Conservation (phyloP, 2,888 invertebrate species). For the Saturnia japonica region DNA sequence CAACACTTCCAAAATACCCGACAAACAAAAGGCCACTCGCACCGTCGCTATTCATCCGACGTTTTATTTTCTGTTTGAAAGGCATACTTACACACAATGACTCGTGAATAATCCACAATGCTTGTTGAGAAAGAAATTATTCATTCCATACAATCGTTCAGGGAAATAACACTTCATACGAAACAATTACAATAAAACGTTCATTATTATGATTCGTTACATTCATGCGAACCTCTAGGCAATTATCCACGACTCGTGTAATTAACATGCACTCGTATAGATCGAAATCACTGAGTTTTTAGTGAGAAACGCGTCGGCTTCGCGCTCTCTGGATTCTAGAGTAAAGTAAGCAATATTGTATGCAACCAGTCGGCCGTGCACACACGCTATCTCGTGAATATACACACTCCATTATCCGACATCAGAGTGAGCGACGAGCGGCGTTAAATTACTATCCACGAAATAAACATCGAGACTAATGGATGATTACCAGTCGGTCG, state of each 20-base stretch:
- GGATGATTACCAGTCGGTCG: constrained; percentile 62
- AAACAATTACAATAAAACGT: constrained; percentile 56
- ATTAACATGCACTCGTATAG: constrained; percentile 35
- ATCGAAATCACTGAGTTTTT: constrained; percentile 43
- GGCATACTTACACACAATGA: constrained; percentile 64
- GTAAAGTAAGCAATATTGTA: neutral
- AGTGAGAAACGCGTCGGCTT: constrained; percentile 33
- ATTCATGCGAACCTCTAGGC: constrained; percentile 46
- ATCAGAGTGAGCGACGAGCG: constrained; percentile 42
- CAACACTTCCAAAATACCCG: constrained; percentile 63
- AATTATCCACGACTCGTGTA: constrained; percentile 42
- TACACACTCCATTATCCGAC: constrained; percentile 49
- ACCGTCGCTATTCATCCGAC: constrained; percentile 57
- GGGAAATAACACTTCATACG: constrained; percentile 54
- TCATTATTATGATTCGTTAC: constrained; percentile 60
- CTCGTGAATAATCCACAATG: constrained; percentile 70
- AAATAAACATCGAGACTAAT: constrained; percentile 76
- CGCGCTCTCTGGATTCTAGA: neutral
- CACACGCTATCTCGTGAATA: constrained; percentile 33
- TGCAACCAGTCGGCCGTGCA: constrained; percentile 17
- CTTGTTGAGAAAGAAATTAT: constrained; percentile 62
- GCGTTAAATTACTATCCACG: constrained; percentile 67
- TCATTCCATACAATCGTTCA: constrained; percentile 55
- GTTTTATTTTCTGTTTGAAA: constrained; percentile 68
- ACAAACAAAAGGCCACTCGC: constrained; percentile 56